These are phyloP conservation scores for Drosophila subpulchrella DNA, from an alignment of 1,140 invertebrate species.

Conservation along the genomic window DNA sequence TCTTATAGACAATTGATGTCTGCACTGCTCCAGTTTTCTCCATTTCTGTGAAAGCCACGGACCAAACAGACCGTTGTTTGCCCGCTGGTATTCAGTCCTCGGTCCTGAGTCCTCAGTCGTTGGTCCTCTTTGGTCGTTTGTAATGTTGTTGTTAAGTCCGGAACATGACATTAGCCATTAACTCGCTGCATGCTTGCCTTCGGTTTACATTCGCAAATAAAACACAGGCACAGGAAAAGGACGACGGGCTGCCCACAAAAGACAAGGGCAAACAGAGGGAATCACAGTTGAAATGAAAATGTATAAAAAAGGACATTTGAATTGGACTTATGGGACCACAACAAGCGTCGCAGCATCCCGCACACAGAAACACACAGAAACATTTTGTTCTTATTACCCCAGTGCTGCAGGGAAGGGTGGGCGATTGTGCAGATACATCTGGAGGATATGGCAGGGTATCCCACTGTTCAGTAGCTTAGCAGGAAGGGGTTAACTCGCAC, in stretches of 20 bases:
- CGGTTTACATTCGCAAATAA: constrained; percentile 82
- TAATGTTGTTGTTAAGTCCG: constrained; percentile 82
- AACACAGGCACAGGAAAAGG: constrained; percentile 59
- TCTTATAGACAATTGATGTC: constrained; percentile 83
- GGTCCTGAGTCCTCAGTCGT: constrained; percentile 12
- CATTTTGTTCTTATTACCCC: constrained; percentile 80
- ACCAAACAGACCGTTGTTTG: constrained; percentile 52
- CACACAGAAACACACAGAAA: constrained; percentile 46
- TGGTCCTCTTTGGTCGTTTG: constrained; percentile 59
- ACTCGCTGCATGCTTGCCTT: constrained; percentile 80
- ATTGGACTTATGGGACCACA: constrained; percentile 83
- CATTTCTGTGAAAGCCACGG: constrained; percentile 23
- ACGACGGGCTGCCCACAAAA: constrained; percentile 17
- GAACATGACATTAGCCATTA: constrained; percentile 83
- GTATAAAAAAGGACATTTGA: constrained; percentile 83
- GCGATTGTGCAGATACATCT: constrained; percentile 43
- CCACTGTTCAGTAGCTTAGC: constrained; percentile 54
- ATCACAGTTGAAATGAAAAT: constrained; percentile 83
- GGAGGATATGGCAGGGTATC: constrained; percentile 45
- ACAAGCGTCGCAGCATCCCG: constrained; percentile 41
- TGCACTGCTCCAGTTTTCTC: constrained; percentile 57
- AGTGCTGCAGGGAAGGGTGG: constrained; percentile 31
- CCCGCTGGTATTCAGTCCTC: constrained; percentile 46
- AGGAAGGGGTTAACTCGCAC: constrained; percentile 28
- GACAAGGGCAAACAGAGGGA: constrained; percentile 57